Conservation (phyloP, 2,888 invertebrate species). For the Drosophila paramelanica region DNA sequence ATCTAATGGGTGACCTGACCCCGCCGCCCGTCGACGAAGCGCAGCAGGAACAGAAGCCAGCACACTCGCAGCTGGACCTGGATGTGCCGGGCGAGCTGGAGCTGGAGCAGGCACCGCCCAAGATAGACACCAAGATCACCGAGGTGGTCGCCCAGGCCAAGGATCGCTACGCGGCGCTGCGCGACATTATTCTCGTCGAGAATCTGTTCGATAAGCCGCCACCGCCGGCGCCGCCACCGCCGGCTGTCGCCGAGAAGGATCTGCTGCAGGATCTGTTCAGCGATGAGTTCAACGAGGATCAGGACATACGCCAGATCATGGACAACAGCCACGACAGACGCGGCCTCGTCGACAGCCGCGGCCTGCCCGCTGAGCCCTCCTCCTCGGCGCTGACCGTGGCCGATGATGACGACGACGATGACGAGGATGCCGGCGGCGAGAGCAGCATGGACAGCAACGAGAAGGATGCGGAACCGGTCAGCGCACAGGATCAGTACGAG, state of each 20-base stretch:
- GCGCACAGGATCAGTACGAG: slow-evolving; percentile 76
- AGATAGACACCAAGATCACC: slow-evolving; percentile 86
- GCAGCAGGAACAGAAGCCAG: slow-evolving; percentile 33
- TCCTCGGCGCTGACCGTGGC: slow-evolving; percentile 81
- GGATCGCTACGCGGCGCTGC: slow-evolving; percentile 92
- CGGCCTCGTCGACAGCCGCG: slow-evolving; percentile 78
- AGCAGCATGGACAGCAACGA: slow-evolving; percentile 83
- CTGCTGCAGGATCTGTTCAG: slow-evolving; percentile 82
- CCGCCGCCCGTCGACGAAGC: slow-evolving; percentile 60
- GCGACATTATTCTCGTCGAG: slow-evolving; percentile 90
- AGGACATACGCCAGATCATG: slow-evolving; percentile 86
- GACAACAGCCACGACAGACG: slow-evolving; percentile 82
- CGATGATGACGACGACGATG: slow-evolving; percentile 81
- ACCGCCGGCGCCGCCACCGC: slow-evolving; percentile 52
- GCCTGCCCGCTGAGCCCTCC: slow-evolving; percentile 78
- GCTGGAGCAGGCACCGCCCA: slow-evolving; percentile 63
- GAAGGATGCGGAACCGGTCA: slow-evolving; percentile 70
- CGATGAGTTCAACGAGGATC: slow-evolving; percentile 82
- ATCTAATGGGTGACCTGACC: slow-evolving; percentile 79
- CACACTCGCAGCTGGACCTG: slow-evolving; percentile 39
- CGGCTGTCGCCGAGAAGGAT: slow-evolving; percentile 61
- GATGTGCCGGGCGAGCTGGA: slow-evolving; percentile 45
- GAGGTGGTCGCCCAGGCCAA: slow-evolving; percentile 86
- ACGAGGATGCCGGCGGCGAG: slow-evolving; percentile 81
- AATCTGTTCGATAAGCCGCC: slow-evolving; percentile 86